Percentiles rank a stretch among this genome's conserved stretches.
phyloP scores from a whole-genome alignment of 1,140 invertebrate genomes.

The Formica exsecta region DNA sequence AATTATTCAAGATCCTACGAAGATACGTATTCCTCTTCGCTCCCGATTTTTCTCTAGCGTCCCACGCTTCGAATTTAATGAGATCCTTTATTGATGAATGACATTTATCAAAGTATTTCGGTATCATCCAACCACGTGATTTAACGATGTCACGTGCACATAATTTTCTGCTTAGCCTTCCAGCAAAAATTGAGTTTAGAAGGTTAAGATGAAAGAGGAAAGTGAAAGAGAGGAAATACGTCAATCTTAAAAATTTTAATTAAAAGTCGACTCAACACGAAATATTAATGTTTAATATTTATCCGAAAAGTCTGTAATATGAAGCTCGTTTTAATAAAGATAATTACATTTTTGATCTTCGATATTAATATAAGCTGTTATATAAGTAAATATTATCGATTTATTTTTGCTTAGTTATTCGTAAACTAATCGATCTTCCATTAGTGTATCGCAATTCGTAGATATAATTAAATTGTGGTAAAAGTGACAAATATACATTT shows the following conservation, averaged over 20 bases:
- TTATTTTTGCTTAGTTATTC: slow-evolving; percentile 27
- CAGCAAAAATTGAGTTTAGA: slow-evolving; percentile 40
- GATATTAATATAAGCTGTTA: slow-evolving; percentile 34
- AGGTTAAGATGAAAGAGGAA: slow-evolving; percentile 19
- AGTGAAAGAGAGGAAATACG: slow-evolving; percentile 5
- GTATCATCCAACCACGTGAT: slow-evolving; percentile 64
- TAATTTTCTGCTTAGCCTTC: slow-evolving; percentile 36
- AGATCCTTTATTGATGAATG: slow-evolving; percentile 77
- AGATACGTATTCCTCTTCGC: slow-evolving; percentile 51
- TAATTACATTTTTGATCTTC: slow-evolving; percentile 56
- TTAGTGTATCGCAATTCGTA: background rate
- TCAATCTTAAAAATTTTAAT: slow-evolving; percentile 53
- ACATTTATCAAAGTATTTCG: slow-evolving; percentile 72
- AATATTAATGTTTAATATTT: slow-evolving; percentile 55
- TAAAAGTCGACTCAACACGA: slow-evolving; percentile 40
- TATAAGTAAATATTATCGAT: slow-evolving; percentile 33
- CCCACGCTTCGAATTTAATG: slow-evolving; percentile 74
- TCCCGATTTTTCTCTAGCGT: slow-evolving; percentile 46
- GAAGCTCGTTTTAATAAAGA: slow-evolving; percentile 52
- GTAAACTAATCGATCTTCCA: background rate
- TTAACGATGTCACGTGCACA: slow-evolving; percentile 65
- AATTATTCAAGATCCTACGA: slow-evolving; percentile 63
- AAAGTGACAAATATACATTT: background rate
- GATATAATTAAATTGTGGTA: background rate
- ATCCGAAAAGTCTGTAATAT: slow-evolving; percentile 8